A percentile compares a stretch with the other conserved stretches of the same genome.
These are phyloP conservation scores for Leptarthrus brevirostris DNA, from an alignment of 2,888 invertebrate genomes.

Conservation along the genomic window DNA sequence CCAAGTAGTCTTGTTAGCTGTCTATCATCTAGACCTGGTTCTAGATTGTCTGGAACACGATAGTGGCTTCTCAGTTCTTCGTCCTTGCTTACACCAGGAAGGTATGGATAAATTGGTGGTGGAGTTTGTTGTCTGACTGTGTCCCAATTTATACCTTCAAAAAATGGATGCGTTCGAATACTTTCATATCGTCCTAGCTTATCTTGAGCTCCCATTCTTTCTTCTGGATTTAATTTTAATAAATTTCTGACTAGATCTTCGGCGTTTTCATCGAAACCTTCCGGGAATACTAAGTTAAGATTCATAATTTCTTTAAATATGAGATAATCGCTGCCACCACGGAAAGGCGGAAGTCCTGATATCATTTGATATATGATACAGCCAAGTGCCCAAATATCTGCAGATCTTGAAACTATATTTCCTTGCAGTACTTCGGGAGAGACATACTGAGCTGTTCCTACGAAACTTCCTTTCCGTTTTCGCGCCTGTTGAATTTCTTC, in stretches of 20 bases:
- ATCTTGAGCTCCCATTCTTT: slow-evolving; percentile 86
- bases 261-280: slow-evolving; percentile 88
- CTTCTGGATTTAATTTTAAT: slow-evolving; percentile 81
- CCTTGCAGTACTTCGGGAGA: slow-evolving; percentile 94
- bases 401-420: slow-evolving; percentile 79
- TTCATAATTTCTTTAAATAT: slow-evolving; percentile 96
- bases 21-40: slow-evolving; percentile 88
- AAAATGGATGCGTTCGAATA: slow-evolving; percentile 89
- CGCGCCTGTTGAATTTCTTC: slow-evolving; percentile 58
- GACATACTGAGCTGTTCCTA: slow-evolving; percentile 98
- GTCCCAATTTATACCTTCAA: slow-evolving; percentile 85
- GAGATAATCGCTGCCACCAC: slow-evolving; percentile 91
- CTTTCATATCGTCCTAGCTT: slow-evolving; percentile 77
- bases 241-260: slow-evolving; percentile 88
- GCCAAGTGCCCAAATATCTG: slow-evolving; percentile 97
- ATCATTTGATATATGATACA: slow-evolving; percentile 98
- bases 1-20: slow-evolving; percentile 83
- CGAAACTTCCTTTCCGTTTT: slow-evolving; percentile 85
- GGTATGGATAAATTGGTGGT: slow-evolving; percentile 83
- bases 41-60: slow-evolving; percentile 79
- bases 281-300: slow-evolving; percentile 91
- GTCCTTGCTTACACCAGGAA: slow-evolving; percentile 77
- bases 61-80: slow-evolving; percentile 76
- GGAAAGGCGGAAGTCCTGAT: slow-evolving; percentile 91
- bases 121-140: slow-evolving; percentile 81